Evolutionary conservation across 2,113 vertebrate genomes (phyloP).

Genomic region (Speoplatyrhinus poulsoni): DNA sequence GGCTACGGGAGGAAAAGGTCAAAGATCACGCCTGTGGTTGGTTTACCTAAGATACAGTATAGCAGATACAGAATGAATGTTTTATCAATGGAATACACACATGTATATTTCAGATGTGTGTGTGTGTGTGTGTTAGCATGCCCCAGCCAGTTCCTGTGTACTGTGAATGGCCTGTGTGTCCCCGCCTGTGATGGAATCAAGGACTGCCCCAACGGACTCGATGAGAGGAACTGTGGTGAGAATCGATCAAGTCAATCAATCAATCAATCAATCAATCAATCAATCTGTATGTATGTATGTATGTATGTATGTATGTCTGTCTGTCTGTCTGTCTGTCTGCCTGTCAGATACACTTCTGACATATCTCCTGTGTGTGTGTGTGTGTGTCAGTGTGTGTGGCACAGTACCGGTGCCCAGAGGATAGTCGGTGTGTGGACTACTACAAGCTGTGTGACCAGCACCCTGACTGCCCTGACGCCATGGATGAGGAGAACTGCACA

Average conservation of each 20-base stretch:
- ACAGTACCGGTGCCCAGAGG: conserved; percentile 84
- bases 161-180: conserved; percentile 85
- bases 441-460: conserved; percentile 84
- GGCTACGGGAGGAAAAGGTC: background rate
- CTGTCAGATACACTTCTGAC: background rate
- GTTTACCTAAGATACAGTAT: background rate
- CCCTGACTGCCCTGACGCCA: conserved; percentile 81
- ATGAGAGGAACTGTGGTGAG: conserved; percentile 93
- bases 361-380: conserved; percentile 81
- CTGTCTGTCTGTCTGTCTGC: conserved; percentile 73
- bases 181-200: conserved; percentile 88
- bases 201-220: conserved; percentile 89
- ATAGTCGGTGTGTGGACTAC: conserved; percentile 86
- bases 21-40: background rate
- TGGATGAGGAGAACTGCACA: conserved; percentile 84
- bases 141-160: conserved; percentile 87
- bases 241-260: background rate
- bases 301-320: background rate
- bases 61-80: background rate
- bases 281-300: too few relatives aligned
- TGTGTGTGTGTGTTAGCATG: conserved; percentile 72
- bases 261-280: too few relatives aligned
- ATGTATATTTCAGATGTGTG: background rate
- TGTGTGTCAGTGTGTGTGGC: conserved; percentile 84
- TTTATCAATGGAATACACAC: background rate